phyloP scores from a whole-genome alignment of 2,888 invertebrate species.

The Eupeodes latifasciatus region DNA sequence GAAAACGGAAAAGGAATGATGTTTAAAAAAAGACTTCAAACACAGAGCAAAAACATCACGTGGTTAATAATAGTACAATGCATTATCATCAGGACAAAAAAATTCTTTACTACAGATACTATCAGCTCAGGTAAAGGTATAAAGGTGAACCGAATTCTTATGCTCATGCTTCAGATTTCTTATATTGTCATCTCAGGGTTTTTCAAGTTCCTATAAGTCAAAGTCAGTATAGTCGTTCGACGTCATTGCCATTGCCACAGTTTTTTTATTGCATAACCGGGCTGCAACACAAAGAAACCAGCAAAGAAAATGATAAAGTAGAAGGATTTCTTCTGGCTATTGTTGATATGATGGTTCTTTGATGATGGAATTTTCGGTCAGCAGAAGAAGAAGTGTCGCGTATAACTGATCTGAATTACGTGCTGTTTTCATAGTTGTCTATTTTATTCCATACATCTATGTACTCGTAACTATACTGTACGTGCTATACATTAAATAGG shows the following conservation, averaged over 20 bases:
- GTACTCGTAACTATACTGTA: too few species aligned
- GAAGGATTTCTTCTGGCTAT: slow-evolving; percentile 19
- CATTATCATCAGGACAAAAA: background rate
- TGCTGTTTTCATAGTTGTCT: too few species aligned
- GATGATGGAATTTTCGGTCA: slow-evolving; percentile 55
- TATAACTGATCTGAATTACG: slow-evolving; percentile 74
- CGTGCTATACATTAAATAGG: too few species aligned
- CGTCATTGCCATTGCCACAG: slow-evolving; percentile 17
- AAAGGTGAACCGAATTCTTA: slow-evolving; percentile 1
- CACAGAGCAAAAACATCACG: background rate
- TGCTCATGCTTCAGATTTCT: slow-evolving; percentile 6
- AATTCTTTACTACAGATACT: slow-evolving; percentile 54
- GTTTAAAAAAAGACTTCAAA: slow-evolving; percentile 48
- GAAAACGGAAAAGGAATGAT: slow-evolving; percentile 55
- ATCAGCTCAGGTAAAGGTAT: background rate
- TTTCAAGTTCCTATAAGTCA: slow-evolving; percentile 60
- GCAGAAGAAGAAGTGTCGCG: slow-evolving; percentile 70
- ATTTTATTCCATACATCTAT: too few species aligned
- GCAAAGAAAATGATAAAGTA: background rate
- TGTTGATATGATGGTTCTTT: slow-evolving; percentile 1
- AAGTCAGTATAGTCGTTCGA: slow-evolving; percentile 12
- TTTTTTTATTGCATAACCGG: background rate
- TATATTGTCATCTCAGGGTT: slow-evolving; percentile 63
- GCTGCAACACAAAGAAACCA: background rate
- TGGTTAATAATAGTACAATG: slow-evolving; percentile 52